Percentiles rank a stretch among this genome's conserved stretches.
phyloP scores from a whole-genome alignment of 2,888 invertebrate species.

The Lasioglossum vierecki region DNA sequence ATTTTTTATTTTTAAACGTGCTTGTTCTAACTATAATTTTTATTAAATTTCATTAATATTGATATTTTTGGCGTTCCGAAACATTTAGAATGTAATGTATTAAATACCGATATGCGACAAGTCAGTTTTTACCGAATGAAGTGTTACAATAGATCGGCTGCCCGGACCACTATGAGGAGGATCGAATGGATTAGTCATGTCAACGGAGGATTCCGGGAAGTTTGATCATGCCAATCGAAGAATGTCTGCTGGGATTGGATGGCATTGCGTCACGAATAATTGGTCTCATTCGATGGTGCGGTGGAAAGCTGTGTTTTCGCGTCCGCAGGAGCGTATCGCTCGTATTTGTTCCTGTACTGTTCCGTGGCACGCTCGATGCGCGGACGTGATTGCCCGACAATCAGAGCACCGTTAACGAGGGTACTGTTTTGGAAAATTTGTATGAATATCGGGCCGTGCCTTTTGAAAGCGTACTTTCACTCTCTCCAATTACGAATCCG shows the following conservation, averaged over 20 bases:
- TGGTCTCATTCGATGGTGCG: constrained; percentile 25
- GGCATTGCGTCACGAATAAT: constrained; percentile 47
- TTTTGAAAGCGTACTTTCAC: constrained; percentile 76
- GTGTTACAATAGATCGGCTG: too few species aligned
- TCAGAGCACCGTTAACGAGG: constrained; percentile 58
- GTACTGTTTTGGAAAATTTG: constrained; percentile 69
- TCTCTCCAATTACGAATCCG: constrained; percentile 78
- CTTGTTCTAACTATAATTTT: too few species aligned
- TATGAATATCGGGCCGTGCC: constrained; percentile 57
- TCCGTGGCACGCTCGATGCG: constrained; percentile 42
- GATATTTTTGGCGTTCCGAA: too few species aligned
- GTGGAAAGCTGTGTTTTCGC: constrained; percentile 45
- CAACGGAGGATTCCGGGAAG: background rate
- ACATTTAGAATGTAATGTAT: too few species aligned
- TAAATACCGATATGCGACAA: too few species aligned
- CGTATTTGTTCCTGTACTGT: constrained; percentile 38
- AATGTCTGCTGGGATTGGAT: background rate
- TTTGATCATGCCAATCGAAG: constrained; percentile 2
- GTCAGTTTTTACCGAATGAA: too few species aligned
- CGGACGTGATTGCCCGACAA: constrained; percentile 54
- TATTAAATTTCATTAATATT: too few species aligned
- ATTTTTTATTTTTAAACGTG: too few species aligned
- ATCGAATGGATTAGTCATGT: background rate
- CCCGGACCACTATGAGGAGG: background rate
- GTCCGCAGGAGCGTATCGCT: constrained; percentile 9